Evolutionary conservation across 2,797 vertebrate species (phyloP).

Genomic region (Rhadinocentrus ornatus): DNA sequence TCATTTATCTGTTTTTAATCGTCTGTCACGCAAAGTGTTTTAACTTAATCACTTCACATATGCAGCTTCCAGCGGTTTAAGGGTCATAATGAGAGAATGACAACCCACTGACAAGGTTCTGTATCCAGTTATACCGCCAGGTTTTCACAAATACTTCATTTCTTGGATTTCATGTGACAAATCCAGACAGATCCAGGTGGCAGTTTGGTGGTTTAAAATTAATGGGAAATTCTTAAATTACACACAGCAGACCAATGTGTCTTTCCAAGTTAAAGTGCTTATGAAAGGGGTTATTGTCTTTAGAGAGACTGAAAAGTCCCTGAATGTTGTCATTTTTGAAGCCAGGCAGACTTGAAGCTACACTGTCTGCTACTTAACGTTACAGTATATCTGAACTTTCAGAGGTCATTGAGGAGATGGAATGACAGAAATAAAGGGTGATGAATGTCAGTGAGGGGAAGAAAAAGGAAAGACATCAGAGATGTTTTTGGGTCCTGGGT

Average conservation of each 20-base stretch:
- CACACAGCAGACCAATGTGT: neutral
- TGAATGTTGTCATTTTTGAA: neutral
- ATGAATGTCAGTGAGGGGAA: conserved; percentile 17
- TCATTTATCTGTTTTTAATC: neutral
- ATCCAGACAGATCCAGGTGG: neutral
- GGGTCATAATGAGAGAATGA: no score
- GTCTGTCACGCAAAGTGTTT: no score
- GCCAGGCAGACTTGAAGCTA: neutral
- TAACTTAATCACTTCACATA: no score
- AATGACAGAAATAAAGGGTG: conserved; percentile 36
- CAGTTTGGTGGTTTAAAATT: neutral
- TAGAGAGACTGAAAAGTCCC: neutral
- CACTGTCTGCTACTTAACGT: neutral
- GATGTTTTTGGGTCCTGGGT: neutral
- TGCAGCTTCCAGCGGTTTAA: no score
- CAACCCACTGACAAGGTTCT: neutral
- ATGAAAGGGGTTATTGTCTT: neutral
- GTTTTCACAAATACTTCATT: neutral
- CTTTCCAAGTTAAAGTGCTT: neutral
- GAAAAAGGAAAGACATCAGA: neutral
- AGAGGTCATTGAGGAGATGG: neutral
- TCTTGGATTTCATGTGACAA: neutral
- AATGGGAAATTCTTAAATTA: neutral
- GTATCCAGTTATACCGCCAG: neutral
- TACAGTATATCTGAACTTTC: neutral